These are phyloP conservation scores for Tenebrosternarchus preto DNA, from an alignment of 2,113 vertebrate species.

Conservation along the genomic window DNA sequence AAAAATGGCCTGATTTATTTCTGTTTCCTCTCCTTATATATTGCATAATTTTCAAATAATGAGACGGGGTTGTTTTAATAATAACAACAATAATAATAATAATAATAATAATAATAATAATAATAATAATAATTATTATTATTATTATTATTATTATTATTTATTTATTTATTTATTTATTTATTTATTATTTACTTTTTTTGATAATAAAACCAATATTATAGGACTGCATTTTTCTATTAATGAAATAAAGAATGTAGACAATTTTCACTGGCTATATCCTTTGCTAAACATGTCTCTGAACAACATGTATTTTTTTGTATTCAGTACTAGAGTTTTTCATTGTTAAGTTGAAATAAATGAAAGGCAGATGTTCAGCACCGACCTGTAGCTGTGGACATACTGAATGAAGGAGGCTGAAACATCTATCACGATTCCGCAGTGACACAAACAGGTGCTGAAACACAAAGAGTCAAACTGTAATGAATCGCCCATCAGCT, in stretches of 20 bases:
- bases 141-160: too few relatives aligned
- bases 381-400: conserved; percentile 70
- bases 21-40: too few relatives aligned
- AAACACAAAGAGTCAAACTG: conserved; percentile 22
- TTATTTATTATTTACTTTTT: too few relatives aligned
- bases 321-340: neutral
- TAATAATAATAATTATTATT: too few relatives aligned
- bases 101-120: too few relatives aligned
- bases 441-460: conserved; percentile 80
- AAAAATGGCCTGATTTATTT: neutral
- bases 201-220: too few relatives aligned
- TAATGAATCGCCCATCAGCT: too few relatives aligned
- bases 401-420: conserved; percentile 67
- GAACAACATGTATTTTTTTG: neutral
- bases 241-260: too few relatives aligned
- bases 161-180: too few relatives aligned
- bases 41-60: conserved; percentile 1
- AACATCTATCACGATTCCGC: conserved; percentile 71
- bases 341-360: neutral
- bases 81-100: too few relatives aligned
- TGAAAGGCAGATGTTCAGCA: neutral
- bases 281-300: neutral
- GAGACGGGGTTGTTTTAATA: neutral
- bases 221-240: too few relatives aligned
- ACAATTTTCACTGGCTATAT: too few relatives aligned